phyloP scores from a whole-genome alignment of 1,140 invertebrate genomes.

The Magallana angulata region DNA sequence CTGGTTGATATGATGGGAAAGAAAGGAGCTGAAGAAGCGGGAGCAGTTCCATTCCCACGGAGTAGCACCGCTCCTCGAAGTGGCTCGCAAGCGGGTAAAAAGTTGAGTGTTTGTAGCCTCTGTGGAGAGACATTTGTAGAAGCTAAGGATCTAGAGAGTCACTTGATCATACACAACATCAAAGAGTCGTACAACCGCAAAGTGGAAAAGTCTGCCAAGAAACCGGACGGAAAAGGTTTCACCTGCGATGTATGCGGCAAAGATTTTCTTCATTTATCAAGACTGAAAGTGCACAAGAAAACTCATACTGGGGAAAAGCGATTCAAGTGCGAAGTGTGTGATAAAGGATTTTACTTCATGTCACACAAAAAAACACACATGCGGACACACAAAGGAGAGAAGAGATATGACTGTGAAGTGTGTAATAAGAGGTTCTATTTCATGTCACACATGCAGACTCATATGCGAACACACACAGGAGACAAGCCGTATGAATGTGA shows the following conservation, averaged over 20 bases:
- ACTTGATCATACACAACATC: slow-evolving; percentile 10
- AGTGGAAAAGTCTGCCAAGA: neutral
- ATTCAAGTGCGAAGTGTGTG: slow-evolving; percentile 91
- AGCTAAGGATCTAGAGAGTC: neutral
- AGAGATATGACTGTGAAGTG: slow-evolving; percentile 1
- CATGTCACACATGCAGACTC: slow-evolving; percentile 34
- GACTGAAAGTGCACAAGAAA: slow-evolving; percentile 47
- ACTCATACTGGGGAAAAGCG: slow-evolving; percentile 89
- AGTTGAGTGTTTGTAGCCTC: neutral
- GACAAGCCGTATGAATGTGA: slow-evolving; percentile 49
- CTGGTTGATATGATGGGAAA: neutral
- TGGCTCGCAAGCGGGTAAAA: neutral
- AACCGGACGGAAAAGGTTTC: slow-evolving; percentile 90
- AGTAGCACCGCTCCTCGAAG: neutral
- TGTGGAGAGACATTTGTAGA: neutral
- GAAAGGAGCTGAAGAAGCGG: neutral
- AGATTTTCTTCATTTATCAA: slow-evolving; percentile 86
- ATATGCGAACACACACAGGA: slow-evolving; percentile 18
- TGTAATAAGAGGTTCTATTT: slow-evolving; percentile 6
- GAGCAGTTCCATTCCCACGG: neutral
- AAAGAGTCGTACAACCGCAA: neutral
- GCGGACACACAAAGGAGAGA: slow-evolving; percentile 18
- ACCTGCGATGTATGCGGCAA: slow-evolving; percentile 90
- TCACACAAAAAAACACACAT: neutral
- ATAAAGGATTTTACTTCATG: slow-evolving; percentile 84